phyloP scores from a whole-genome alignment of 2,113 vertebrate genomes.

The Marmota flaviventris region DNA sequence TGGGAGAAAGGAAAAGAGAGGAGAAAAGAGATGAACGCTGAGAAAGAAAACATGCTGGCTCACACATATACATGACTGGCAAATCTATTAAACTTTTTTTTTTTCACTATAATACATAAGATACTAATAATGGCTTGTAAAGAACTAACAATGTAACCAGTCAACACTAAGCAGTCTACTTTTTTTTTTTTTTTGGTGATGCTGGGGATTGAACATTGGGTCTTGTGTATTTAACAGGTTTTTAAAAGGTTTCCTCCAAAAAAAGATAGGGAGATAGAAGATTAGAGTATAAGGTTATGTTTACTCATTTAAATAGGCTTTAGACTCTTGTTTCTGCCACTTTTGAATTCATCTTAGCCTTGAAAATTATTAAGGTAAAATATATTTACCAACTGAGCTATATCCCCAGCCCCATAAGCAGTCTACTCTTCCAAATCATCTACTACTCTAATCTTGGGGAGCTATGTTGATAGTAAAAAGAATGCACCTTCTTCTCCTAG shows the following conservation, averaged over 20 bases:
- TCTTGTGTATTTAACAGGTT: too few relatives aligned
- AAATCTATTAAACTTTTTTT: slow-evolving; percentile 24
- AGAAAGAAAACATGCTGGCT: neutral
- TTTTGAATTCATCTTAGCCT: slow-evolving; percentile 41
- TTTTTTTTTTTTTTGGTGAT: too few relatives aligned
- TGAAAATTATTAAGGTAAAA: slow-evolving; percentile 38
- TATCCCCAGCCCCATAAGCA: too few relatives aligned
- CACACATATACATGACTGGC: neutral
- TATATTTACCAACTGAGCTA: neutral
- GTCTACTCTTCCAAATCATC: neutral
- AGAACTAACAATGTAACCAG: neutral
- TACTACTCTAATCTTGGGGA: neutral
- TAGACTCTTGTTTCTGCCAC: neutral
- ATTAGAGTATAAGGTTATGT: slow-evolving; percentile 49
- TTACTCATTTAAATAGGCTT: slow-evolving; percentile 62
- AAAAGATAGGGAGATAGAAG: slow-evolving; percentile 12
- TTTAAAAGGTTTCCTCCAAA: neutral
- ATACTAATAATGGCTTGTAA: slow-evolving; percentile 22
- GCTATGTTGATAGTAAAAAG: neutral
- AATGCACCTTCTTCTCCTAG: neutral
- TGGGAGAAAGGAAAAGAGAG: neutral
- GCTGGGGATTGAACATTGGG: too few relatives aligned
- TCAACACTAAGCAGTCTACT: neutral
- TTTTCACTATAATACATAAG: neutral
- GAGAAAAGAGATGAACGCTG: neutral